Conservation (phyloP, 2,797 vertebrate species). For the Parotocinclus haroldoi region DNA sequence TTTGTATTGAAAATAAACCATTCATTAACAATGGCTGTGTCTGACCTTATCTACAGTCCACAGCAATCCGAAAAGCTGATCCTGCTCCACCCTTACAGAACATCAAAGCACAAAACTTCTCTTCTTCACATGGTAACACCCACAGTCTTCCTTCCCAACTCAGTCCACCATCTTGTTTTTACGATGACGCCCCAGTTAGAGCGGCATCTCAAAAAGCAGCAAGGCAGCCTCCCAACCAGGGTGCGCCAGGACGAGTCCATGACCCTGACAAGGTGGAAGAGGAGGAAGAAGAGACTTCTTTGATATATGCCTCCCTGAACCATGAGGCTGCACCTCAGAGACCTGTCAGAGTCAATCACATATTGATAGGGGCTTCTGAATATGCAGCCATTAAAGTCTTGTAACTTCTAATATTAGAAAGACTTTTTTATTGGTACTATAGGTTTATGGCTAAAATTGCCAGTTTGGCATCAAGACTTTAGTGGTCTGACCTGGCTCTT, state of each 20-base stretch:
- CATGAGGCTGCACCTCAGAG: constrained; percentile 24
- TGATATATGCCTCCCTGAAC: constrained; percentile 61
- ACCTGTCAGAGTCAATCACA: not conserved
- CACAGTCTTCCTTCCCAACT: constrained; percentile 20
- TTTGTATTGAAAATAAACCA: not conserved
- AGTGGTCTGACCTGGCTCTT: too few relatives aligned
- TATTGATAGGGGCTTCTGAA: constrained; percentile 52
- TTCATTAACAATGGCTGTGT: not conserved
- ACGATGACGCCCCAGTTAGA: constrained; percentile 19
- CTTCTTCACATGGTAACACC: not conserved
- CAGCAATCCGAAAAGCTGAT: not conserved
- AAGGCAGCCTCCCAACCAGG: not conserved
- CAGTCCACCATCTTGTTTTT: not conserved
- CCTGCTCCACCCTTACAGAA: not conserved
- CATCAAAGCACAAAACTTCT: not conserved
- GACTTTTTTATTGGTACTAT: too few relatives aligned
- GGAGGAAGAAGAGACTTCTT: constrained; percentile 20
- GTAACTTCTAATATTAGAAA: not conserved
- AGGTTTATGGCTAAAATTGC: too few relatives aligned
- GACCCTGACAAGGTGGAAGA: not conserved
- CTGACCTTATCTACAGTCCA: constrained; percentile 3
- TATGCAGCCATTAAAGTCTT: constrained; percentile 45
- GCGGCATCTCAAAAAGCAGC: constrained; percentile 23
- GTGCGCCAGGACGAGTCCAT: not conserved
- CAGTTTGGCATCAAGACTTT: too few relatives aligned